Evolutionary conservation across 2,113 vertebrate genomes (phyloP).

Genomic region (Alligator mississippiensis): DNA sequence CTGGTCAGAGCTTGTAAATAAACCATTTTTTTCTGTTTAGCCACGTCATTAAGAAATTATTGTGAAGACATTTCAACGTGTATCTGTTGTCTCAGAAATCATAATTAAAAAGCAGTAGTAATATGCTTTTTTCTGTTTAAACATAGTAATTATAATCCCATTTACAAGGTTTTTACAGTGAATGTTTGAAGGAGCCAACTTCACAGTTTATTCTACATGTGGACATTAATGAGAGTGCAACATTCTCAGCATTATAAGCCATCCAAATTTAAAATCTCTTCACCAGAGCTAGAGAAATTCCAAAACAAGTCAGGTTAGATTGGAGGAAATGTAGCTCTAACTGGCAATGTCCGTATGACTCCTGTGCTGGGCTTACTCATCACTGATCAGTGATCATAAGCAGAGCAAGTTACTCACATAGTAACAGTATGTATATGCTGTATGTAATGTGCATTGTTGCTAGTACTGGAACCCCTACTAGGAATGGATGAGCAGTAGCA

Average conservation of each 20-base stretch:
- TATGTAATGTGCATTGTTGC: conserved; percentile 3
- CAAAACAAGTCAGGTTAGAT: conserved; percentile 16
- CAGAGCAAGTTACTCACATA: neutral
- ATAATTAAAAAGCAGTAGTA: neutral
- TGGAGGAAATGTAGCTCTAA: conserved; percentile 20
- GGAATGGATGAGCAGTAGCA: neutral
- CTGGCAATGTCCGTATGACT: conserved; percentile 14
- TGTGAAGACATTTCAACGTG: neutral
- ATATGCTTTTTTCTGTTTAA: neutral
- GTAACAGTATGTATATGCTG: conserved; percentile 24
- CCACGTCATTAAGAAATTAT: neutral
- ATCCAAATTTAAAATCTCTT: neutral
- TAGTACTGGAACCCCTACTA: neutral
- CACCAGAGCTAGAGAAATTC: neutral
- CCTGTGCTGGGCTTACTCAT: neutral
- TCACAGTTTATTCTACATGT: neutral
- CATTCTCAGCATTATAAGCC: fast-evolving
- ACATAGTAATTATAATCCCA: neutral
- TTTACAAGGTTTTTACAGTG: neutral
- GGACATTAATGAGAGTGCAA: neutral
- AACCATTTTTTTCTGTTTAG: conserved; percentile 25
- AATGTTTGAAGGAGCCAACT: neutral
- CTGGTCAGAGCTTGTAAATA: conserved; percentile 77
- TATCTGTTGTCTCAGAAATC: neutral
- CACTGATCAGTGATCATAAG: neutral